These are phyloP conservation scores for Neodontobutis hainanensis DNA, from an alignment of 2,113 vertebrate species.

Conservation along the genomic window DNA sequence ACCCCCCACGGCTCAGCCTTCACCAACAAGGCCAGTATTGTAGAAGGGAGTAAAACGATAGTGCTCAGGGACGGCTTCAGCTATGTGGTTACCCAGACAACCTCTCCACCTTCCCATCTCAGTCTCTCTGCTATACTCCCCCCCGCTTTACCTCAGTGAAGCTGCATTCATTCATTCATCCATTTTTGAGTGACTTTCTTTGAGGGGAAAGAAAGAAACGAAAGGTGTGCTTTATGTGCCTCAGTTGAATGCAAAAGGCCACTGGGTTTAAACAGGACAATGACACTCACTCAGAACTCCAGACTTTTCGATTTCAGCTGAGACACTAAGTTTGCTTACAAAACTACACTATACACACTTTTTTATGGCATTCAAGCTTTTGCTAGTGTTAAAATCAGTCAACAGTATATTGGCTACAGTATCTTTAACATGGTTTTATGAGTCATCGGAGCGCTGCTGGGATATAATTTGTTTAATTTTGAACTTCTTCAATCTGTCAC, in stretches of 20 bases:
- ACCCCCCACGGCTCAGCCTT: constrained; percentile 38
- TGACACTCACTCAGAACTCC: constrained; percentile 15
- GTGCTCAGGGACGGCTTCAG: constrained; percentile 66
- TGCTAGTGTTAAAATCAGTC: too few relatives aligned
- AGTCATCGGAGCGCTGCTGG: too few relatives aligned
- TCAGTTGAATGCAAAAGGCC: constrained; percentile 21
- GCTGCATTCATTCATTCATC: constrained; percentile 56
- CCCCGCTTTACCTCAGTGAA: constrained; percentile 49
- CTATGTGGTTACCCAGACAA: constrained; percentile 74
- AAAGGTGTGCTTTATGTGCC: constrained; percentile 41
- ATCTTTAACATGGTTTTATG: too few relatives aligned
- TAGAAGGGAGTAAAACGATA: constrained; percentile 73
- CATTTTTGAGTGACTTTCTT: constrained; percentile 26
- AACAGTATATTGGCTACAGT: too few relatives aligned
- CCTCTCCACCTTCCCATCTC: constrained; percentile 39
- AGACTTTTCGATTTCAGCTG: neutral
- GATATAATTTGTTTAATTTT: too few relatives aligned
- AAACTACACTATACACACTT: too few relatives aligned
- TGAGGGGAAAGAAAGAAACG: constrained; percentile 28
- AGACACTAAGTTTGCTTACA: neutral
- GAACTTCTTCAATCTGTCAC: neutral
- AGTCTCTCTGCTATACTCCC: neutral
- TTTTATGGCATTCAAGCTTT: too few relatives aligned
- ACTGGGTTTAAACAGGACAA: constrained; percentile 43
- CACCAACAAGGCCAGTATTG: constrained; percentile 76